Conservation (phyloP, 2,113 vertebrate species). For the Pelmatolapia mariae region DNA sequence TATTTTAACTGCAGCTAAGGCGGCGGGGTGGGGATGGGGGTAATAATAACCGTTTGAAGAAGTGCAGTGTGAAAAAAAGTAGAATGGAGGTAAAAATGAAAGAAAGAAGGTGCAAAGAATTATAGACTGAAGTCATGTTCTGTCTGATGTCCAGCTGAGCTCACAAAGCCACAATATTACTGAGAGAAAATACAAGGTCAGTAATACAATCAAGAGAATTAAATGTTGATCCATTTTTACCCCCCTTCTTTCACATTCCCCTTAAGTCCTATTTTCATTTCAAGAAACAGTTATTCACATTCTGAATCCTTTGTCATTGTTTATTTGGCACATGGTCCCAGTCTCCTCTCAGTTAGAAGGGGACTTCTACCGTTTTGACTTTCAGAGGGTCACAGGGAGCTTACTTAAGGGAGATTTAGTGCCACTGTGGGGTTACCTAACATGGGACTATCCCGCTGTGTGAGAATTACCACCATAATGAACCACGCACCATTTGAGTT, state of each 20-base stretch:
- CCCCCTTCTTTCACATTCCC: background rate
- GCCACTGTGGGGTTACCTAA: constrained; percentile 34
- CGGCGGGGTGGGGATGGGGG: background rate
- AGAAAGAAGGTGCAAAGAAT: constrained; percentile 19
- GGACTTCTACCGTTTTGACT: background rate
- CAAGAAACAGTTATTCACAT: background rate
- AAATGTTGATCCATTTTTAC: background rate
- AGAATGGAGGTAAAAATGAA: background rate
- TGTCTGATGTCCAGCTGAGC: constrained; percentile 58
- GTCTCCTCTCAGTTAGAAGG: background rate
- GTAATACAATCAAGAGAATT: constrained; percentile 9
- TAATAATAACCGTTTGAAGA: constrained; percentile 13
- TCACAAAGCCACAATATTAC: constrained; percentile 31
- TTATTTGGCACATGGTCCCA: constrained; percentile 32
- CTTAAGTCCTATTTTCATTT: background rate
- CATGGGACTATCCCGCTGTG: constrained; percentile 30
- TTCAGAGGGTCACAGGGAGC: constrained; percentile 30
- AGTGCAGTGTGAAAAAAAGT: constrained; percentile 6
- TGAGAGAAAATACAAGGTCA: constrained; percentile 23
- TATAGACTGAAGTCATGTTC: constrained; percentile 62
- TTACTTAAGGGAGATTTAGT: constrained; percentile 44
- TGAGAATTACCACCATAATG: constrained; percentile 52
- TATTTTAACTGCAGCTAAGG: constrained; percentile 34
- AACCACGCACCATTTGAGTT: constrained; percentile 42
- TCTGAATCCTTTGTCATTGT: constrained; percentile 16